Evolutionary conservation across 1,140 invertebrate species (phyloP).

Genomic region (Sycophila sp.): DNA sequence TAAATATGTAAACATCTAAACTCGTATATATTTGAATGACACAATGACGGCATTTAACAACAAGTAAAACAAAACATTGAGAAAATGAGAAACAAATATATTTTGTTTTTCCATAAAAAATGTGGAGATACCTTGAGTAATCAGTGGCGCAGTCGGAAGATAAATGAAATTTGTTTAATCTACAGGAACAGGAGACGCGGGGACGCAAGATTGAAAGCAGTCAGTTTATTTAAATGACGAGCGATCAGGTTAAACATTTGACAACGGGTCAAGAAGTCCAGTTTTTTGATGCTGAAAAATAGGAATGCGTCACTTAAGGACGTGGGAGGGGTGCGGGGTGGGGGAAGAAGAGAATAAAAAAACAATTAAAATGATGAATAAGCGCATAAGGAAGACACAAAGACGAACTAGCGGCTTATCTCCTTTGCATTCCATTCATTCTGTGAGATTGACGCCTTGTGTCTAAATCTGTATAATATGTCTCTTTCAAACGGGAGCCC

Average conservation of each 20-base stretch:
- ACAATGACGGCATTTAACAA: no score
- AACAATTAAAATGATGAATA: slow-evolving; percentile 33
- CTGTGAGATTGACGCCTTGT: slow-evolving; percentile 1
- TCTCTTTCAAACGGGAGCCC: slow-evolving; percentile 26
- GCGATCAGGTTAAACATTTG: neutral
- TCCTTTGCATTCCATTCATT: slow-evolving; percentile 7
- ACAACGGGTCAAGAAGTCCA: neutral
- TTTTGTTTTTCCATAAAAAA: no score
- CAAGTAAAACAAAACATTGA: no score
- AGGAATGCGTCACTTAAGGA: neutral
- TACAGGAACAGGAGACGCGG: neutral
- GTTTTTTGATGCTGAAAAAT: slow-evolving; percentile 14
- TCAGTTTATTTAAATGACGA: neutral
- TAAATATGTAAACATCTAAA: no score
- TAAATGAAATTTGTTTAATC: neutral
- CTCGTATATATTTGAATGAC: no score
- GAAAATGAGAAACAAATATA: no score
- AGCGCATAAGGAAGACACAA: neutral
- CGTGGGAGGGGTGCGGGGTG: no score
- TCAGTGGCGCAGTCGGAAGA: no score
- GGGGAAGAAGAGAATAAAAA: no score
- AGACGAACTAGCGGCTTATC: neutral
- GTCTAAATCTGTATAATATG: slow-evolving; percentile 20
- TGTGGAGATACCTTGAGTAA: no score
- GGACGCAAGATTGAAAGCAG: neutral